phyloP scores from a whole-genome alignment of 1,140 invertebrate genomes.

The Aethina tumida region DNA sequence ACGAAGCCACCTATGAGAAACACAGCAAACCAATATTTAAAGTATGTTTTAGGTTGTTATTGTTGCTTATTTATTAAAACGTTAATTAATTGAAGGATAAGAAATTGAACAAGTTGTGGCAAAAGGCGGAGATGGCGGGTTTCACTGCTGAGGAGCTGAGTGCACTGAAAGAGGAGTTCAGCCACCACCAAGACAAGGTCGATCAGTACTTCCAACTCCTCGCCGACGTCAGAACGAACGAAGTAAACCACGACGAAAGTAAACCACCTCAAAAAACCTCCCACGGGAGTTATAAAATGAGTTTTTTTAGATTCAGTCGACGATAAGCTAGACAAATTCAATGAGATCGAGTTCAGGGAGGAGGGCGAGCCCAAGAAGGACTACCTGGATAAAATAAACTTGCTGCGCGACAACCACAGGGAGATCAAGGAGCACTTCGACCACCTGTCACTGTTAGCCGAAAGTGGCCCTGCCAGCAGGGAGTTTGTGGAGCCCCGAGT shows the following conservation, averaged over 20 bases:
- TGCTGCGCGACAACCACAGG: conserved; percentile 65
- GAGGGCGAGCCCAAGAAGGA: conserved; percentile 54
- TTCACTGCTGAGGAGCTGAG: conserved; percentile 75
- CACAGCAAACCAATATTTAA: too few relatives aligned
- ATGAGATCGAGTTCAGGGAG: conserved; percentile 48
- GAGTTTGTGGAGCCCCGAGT: conserved; percentile 87
- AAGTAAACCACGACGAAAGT: conserved; percentile 51
- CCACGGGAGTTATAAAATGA: too few relatives aligned
- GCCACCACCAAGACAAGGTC: conserved; percentile 86
- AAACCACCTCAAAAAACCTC: too few relatives aligned
- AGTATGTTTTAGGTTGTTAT: too few relatives aligned
- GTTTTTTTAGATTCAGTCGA: conserved; percentile 41
- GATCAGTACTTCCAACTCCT: conserved; percentile 79
- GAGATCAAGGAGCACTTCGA: conserved; percentile 74
- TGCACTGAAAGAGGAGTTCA: conserved; percentile 80
- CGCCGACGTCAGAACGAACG: conserved; percentile 50
- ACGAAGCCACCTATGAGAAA: conserved; percentile 50
- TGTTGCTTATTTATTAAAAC: too few relatives aligned
- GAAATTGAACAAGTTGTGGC: conserved; percentile 83
- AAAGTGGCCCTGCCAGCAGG: conserved; percentile 62
- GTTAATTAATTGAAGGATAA: conserved; percentile 81
- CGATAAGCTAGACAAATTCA: conserved; percentile 44
- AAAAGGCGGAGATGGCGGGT: conserved; percentile 75
- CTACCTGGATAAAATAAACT: conserved; percentile 54
- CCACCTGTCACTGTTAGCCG: conserved; percentile 59